Evolutionary conservation across 2,888 invertebrate genomes (phyloP).

Genomic region (Incurvaria masculella): DNA sequence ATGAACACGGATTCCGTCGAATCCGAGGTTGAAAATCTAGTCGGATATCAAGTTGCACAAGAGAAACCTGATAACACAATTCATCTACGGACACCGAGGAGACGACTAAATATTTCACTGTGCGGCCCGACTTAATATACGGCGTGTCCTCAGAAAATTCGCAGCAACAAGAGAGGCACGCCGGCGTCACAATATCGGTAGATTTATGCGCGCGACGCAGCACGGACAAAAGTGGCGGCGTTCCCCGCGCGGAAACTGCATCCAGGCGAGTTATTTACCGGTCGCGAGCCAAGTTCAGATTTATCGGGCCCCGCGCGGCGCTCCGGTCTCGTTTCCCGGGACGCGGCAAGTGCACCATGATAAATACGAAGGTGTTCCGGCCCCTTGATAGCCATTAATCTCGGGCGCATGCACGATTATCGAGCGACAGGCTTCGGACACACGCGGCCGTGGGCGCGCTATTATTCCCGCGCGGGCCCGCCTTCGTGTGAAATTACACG

Average conservation of each 20-base stretch:
- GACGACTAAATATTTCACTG: background rate
- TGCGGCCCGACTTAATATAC: background rate
- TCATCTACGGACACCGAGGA: background rate
- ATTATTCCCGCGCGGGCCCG: conserved; percentile 3
- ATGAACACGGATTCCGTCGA: too few relatives aligned
- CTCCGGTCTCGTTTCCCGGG: conserved; percentile 48
- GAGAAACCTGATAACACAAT: background rate
- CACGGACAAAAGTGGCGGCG: conserved; percentile 20
- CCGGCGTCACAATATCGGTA: conserved; percentile 44
- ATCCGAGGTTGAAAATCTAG: too few relatives aligned
- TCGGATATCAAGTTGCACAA: background rate
- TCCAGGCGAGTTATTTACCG: conserved; percentile 47
- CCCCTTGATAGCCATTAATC: conserved; percentile 4
- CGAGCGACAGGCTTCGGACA: conserved; percentile 1
- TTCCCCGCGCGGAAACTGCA: conserved; percentile 56
- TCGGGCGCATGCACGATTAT: conserved; percentile 2
- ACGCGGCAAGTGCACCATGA: conserved; percentile 24
- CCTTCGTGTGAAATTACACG: conserved; percentile 41
- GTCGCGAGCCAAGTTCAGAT: conserved; percentile 56
- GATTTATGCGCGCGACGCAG: conserved; percentile 52
- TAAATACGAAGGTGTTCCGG: conserved; percentile 18
- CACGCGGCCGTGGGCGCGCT: background rate
- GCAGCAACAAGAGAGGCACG: background rate
- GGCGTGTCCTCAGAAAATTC: background rate
- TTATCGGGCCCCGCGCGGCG: conserved; percentile 43